These are phyloP conservation scores for Panzeria rudis DNA, from an alignment of 2,888 invertebrate genomes.

Conservation along the genomic window DNA sequence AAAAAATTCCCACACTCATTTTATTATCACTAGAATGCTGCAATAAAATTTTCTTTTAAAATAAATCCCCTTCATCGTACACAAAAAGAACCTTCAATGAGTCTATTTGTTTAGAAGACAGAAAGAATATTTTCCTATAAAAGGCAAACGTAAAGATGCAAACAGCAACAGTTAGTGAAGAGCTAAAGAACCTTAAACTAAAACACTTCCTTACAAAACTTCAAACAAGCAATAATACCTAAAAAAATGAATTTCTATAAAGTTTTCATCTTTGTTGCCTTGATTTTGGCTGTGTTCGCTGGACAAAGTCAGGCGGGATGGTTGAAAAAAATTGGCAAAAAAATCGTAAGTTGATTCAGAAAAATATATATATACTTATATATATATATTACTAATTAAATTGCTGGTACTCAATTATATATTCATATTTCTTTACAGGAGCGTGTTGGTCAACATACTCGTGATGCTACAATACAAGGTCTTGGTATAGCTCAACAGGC, in stretches of 20 bases:
- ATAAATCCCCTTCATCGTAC: not conserved
- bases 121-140: not conserved
- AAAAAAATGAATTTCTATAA: slow-evolving; percentile 75
- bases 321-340: slow-evolving; percentile 79
- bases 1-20: not conserved
- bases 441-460: slow-evolving; percentile 75
- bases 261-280: slow-evolving; percentile 74
- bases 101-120: not conserved
- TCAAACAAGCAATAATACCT: not conserved
- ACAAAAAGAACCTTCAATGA: not conserved
- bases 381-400: not conserved
- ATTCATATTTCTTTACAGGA: slow-evolving; percentile 67
- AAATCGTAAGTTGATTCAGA: slow-evolving; percentile 75
- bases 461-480: slow-evolving; percentile 75
- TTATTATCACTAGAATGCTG: not conserved
- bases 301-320: slow-evolving; percentile 79
- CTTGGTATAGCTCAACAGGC: slow-evolving; percentile 75
- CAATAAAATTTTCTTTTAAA: not conserved
- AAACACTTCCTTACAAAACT: not conserved
- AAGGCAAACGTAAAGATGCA: not conserved
- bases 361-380: no score
- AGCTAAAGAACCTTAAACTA: not conserved
- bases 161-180: not conserved
- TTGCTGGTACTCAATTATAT: not conserved
- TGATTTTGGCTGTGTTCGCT: slow-evolving; percentile 76